These are phyloP conservation scores for Sterrhoptilus dennistouni DNA, from an alignment of 2,113 vertebrate species.

Conservation along the genomic window DNA sequence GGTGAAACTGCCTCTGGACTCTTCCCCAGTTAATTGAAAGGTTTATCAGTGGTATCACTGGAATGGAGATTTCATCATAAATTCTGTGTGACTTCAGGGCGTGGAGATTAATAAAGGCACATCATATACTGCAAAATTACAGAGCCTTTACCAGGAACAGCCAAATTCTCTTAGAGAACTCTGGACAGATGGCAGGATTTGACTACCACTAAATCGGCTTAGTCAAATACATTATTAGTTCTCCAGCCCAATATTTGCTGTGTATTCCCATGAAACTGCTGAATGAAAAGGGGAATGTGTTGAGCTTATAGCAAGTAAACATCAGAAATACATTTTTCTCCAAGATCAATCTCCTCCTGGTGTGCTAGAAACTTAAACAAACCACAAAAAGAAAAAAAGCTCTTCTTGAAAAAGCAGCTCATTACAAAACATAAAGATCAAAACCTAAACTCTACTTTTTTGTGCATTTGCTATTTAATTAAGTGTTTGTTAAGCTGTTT, in stretches of 20 bases:
- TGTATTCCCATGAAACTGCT: conserved; percentile 5
- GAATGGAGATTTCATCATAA: conserved; percentile 31
- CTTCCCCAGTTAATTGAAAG: not conserved
- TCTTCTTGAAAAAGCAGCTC: not conserved
- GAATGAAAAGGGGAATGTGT: not conserved
- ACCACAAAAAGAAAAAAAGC: not conserved
- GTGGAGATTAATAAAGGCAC: not conserved
- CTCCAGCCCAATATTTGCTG: conserved; percentile 13
- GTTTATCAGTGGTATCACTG: not conserved
- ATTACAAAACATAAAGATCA: not conserved
- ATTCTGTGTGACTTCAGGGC: not conserved
- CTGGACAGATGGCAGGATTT: conserved; percentile 48
- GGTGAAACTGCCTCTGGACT: not conserved
- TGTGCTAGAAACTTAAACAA: not conserved
- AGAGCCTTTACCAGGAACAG: not conserved
- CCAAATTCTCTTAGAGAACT: not conserved
- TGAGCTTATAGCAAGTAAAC: not conserved
- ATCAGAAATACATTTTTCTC: conserved; percentile 10
- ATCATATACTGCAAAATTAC: not conserved
- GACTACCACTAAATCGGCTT: conserved; percentile 46
- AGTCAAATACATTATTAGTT: conserved; percentile 44
- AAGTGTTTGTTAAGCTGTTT: not conserved
- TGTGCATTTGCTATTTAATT: not conserved
- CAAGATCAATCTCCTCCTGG: not conserved
- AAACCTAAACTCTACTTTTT: not conserved